A percentile compares a stretch with the other conserved stretches of the same genome.
Conservation (phyloP, 1,140 invertebrate genomes). For the Habropoda laboriosa region DNA sequence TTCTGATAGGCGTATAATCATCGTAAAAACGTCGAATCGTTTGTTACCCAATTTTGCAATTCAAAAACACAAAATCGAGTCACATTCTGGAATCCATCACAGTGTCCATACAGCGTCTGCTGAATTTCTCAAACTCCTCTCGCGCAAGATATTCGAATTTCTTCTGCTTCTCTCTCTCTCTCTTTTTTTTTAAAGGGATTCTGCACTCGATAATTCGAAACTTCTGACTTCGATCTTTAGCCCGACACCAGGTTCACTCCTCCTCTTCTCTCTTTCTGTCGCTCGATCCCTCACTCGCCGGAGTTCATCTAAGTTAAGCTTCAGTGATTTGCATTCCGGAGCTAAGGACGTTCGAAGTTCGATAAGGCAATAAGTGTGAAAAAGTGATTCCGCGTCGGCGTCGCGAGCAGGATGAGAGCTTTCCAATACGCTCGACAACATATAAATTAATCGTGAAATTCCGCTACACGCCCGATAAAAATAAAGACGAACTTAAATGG, state of each 20-base stretch:
- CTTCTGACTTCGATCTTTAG: conserved; percentile 56
- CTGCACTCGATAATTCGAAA: conserved; percentile 62
- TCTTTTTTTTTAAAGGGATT: conserved; percentile 15
- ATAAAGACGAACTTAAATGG: conserved; percentile 28
- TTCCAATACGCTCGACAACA: conserved; percentile 31
- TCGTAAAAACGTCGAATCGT: neutral
- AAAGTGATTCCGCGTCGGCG: conserved; percentile 56
- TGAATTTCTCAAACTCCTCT: neutral
- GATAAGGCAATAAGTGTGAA: conserved; percentile 69
- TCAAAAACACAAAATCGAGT: neutral
- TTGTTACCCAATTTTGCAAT: neutral
- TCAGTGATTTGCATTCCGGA: conserved; percentile 63
- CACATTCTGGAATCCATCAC: neutral
- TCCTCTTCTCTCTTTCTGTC: neutral
- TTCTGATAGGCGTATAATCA: too few relatives aligned
- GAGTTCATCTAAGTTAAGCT: conserved; percentile 66
- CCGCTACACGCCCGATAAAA: conserved; percentile 5
- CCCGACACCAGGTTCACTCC: neutral
- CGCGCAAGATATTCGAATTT: neutral
- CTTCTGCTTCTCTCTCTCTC: too few relatives aligned
- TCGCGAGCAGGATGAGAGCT: conserved; percentile 9
- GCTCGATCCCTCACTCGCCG: conserved; percentile 35
- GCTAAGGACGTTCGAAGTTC: conserved; percentile 63
- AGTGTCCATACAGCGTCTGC: too few relatives aligned
- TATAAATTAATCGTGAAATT: conserved; percentile 47